Evolutionary conservation across 2,888 invertebrate genomes (phyloP), one percentile per base, ranked within the genome.

Genomic region (Eristalis intricaria): DNA sequence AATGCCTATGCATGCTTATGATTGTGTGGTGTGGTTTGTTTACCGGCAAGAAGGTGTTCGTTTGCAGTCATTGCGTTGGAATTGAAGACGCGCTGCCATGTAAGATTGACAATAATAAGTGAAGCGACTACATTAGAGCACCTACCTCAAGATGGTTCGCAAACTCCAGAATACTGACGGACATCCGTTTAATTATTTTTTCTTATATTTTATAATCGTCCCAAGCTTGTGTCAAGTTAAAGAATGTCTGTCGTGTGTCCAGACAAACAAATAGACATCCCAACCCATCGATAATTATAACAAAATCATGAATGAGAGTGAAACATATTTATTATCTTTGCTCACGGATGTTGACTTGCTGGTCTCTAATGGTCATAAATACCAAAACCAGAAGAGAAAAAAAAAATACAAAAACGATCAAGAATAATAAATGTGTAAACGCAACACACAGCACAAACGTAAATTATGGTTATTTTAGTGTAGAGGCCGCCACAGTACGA

Each of bases 351-450:
- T 84, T 87, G 87, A 87, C 87, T 87, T 75, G 79, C 76, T 23
- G 74, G 79, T 80, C 76, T 84, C 87, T 87, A 87, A 87, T 87
- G 87, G 75, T 65, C 87, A 87, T 84, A 87, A 87, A 87, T 87
- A 84, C 84, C 64, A 43, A 81, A 80, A 78, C 60, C 77, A 77
- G 64, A 68, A 68, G 65, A 56, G 56, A 50, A 69, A 56, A 73
- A 29, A 73, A 50, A 26, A 10, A 61, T 7, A 61, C 38, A 60
- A 38, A 71, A 66, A 50, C 60, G 78, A 76, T 58, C 75, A 76
- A 76, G 64, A 80, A 80, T 82, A 79, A 87, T 79, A 87, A 78
- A 87, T 87, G 75, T 84, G 84, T 76, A 80, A 58, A 63, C 75
- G 61, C 79, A 82, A 82, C 65, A 82, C 64, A 75, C 75, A 76